Conservation (phyloP, 2,888 invertebrate species). For the Marasmarcha lunaedactyla region DNA sequence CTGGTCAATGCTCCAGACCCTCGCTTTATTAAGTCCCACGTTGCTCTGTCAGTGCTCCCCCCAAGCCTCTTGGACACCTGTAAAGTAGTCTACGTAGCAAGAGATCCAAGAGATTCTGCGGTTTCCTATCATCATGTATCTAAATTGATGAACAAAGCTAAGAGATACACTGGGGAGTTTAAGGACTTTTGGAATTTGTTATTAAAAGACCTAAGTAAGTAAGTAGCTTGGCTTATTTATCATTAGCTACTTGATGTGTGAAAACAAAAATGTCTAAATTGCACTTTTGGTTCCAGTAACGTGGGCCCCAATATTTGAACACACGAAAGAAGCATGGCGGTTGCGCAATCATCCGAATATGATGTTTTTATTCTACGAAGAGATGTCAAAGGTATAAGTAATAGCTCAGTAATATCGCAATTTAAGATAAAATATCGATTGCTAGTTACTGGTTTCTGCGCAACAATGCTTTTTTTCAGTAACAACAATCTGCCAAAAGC, state of each 20-base stretch:
- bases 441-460: too few species aligned
- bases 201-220: constrained; percentile 74
- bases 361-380: constrained; percentile 80
- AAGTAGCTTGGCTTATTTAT: too few species aligned
- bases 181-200: constrained; percentile 79
- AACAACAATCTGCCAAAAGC: too few species aligned
- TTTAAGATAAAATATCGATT: too few species aligned
- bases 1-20: constrained; percentile 32
- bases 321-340: constrained; percentile 78
- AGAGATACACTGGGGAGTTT: constrained; percentile 77
- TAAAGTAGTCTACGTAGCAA: constrained; percentile 82
- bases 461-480: too few species aligned
- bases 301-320: constrained; percentile 74
- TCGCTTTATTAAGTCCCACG: constrained; percentile 72
- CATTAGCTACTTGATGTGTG: too few species aligned
- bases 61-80: constrained; percentile 64
- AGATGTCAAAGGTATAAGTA: constrained; percentile 75
- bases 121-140: constrained; percentile 84
- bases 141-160: constrained; percentile 76
- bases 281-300: constrained; percentile 23
- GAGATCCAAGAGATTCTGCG: constrained; percentile 88
- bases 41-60: constrained; percentile 81
- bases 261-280: too few species aligned
- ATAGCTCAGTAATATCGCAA: too few species aligned
- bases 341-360: constrained; percentile 73